phyloP scores from a whole-genome alignment of 2,888 invertebrate species.

The Abrostola triplasia region DNA sequence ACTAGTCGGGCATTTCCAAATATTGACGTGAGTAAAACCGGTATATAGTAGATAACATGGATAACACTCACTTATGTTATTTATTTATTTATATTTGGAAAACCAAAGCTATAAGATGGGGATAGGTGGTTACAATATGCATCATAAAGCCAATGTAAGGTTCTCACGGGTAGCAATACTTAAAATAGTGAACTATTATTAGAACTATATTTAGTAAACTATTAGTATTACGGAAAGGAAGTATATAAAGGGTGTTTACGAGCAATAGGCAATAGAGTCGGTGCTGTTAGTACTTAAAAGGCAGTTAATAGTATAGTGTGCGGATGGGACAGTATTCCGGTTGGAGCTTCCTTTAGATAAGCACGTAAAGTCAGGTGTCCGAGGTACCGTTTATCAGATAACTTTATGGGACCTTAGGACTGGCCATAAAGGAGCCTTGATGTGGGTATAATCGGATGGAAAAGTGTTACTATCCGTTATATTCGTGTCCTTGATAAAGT shows the following conservation, averaged over 20 bases:
- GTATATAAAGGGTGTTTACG: constrained; percentile 2
- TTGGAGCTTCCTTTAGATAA: constrained; percentile 42
- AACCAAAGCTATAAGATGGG: too few species aligned
- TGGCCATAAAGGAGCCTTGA: constrained; percentile 18
- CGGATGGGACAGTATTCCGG: constrained; percentile 54
- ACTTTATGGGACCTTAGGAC: constrained; percentile 16
- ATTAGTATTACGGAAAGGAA: constrained; percentile 17
- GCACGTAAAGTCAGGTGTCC: constrained; percentile 25
- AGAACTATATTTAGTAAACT: too few species aligned
- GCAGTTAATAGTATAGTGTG: constrained; percentile 13
- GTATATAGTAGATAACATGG: too few species aligned
- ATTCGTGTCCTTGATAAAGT: neutral
- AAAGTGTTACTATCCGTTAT: neutral
- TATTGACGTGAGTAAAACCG: too few species aligned
- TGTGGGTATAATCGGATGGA: constrained; percentile 24
- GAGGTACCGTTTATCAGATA: constrained; percentile 32
- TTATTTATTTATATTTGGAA: too few species aligned
- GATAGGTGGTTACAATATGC: too few species aligned
- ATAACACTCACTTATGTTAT: too few species aligned
- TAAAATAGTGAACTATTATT: too few species aligned
- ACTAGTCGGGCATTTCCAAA: too few species aligned
- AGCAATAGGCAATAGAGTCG: constrained; percentile 10
- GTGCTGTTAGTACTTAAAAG: constrained; percentile 6
- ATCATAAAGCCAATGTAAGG: too few species aligned
- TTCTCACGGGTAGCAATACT: too few species aligned